phyloP scores from a whole-genome alignment of 2,888 invertebrate genomes.

The Megaustenia siamemsis region DNA sequence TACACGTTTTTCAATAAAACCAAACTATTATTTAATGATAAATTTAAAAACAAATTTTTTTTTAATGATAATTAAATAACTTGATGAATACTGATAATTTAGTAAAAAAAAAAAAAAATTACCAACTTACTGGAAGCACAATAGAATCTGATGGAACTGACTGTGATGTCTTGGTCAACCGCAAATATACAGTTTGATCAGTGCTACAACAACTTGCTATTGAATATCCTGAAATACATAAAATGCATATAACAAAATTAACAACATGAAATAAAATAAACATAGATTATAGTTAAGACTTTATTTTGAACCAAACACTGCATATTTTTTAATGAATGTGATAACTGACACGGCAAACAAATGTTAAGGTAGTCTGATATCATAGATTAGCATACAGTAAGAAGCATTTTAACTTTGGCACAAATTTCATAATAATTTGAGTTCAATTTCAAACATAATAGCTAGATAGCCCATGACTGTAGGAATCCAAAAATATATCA shows the following conservation, averaged over 20 bases:
- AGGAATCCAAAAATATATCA: too few species aligned
- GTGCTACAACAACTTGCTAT: slow-evolving; percentile 38
- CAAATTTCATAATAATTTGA: too few species aligned
- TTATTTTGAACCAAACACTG: too few species aligned
- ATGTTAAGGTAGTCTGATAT: too few species aligned
- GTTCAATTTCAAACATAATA: too few species aligned
- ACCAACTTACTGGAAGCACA: slow-evolving; percentile 45
- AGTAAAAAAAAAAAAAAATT: not conserved
- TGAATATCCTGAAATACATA: slow-evolving; percentile 24
- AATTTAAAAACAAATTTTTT: not conserved
- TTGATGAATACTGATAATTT: not conserved
- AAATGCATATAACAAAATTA: not conserved
- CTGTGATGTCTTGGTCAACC: slow-evolving; percentile 27
- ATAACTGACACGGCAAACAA: too few species aligned
- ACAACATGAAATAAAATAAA: not conserved
- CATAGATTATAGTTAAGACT: too few species aligned
- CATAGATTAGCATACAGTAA: too few species aligned
- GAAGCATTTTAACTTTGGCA: too few species aligned
- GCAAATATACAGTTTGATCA: slow-evolving; percentile 38
- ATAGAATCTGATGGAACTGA: slow-evolving; percentile 43
- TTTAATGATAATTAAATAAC: not conserved
- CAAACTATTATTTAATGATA: not conserved
- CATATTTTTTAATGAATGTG: too few species aligned
- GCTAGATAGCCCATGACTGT: too few species aligned
- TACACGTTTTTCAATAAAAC: not conserved